Conservation (phyloP, 2,888 invertebrate species). For the Lasioglossum zephyrum region DNA sequence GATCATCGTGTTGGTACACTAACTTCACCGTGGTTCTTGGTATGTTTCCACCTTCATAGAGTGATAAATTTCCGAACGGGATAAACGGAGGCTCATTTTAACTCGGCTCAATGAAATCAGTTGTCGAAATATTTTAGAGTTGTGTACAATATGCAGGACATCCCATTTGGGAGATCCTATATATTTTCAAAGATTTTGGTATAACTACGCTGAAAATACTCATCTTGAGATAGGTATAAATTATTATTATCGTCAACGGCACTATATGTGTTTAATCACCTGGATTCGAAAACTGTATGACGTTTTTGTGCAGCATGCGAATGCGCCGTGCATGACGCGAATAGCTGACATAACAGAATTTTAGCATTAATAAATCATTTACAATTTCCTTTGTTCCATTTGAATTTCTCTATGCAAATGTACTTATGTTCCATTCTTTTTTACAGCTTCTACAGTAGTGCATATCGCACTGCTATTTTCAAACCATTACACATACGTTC, state of each 20-base stretch:
- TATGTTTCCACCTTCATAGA: constrained; percentile 20
- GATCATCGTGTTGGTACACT: neutral
- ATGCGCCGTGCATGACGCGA: constrained; percentile 25
- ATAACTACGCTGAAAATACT: neutral
- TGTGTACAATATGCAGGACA: too few species aligned
- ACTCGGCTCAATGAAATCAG: constrained; percentile 17
- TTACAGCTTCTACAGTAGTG: constrained; percentile 6
- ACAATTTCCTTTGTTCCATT: neutral
- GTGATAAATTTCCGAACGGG: constrained; percentile 23
- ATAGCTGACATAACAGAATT: neutral
- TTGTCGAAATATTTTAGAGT: neutral
- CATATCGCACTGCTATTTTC: neutral
- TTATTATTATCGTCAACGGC: constrained; percentile 25
- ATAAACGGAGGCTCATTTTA: neutral
- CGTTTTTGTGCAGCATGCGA: constrained; percentile 35
- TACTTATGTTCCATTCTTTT: neutral
- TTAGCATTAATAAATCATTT: neutral
- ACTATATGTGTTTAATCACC: constrained; percentile 7
- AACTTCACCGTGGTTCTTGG: constrained; percentile 32
- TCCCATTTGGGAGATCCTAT: too few species aligned
- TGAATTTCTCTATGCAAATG: neutral
- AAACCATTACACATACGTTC: neutral
- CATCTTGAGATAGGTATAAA: constrained; percentile 10
- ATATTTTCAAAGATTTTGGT: constrained; percentile 2
- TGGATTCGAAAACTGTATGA: constrained; percentile 22